phyloP scores from a whole-genome alignment of 2,888 invertebrate species.

The Chrysolina haemoptera region DNA sequence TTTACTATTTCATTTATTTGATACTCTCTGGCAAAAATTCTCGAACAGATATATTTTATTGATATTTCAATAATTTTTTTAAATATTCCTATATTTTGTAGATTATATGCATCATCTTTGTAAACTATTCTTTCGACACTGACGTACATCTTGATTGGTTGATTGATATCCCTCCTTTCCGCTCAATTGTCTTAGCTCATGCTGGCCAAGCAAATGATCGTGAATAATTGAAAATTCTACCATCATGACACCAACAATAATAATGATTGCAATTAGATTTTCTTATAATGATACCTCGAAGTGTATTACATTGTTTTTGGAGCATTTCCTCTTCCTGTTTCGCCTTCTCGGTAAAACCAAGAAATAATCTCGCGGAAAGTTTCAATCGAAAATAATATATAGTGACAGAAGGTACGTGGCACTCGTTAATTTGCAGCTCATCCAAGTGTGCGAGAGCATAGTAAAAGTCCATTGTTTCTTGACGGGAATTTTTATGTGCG shows the following conservation, averaged over 20 bases:
- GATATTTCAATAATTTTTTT: no score
- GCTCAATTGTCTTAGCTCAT: no score
- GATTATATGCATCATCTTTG: no score
- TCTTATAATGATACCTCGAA: slow-evolving; percentile 25
- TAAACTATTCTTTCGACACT: no score
- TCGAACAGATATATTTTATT: no score
- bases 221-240: not conserved
- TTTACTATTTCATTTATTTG: no score
- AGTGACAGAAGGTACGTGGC: slow-evolving; percentile 47
- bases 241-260: slow-evolving; percentile 22
- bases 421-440: slow-evolving; percentile 50
- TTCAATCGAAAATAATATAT: slow-evolving; percentile 49
- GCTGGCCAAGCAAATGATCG: not conserved
- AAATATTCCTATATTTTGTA: no score
- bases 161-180: no score
- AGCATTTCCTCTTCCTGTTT: slow-evolving; percentile 36
- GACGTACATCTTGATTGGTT: no score
- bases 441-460: slow-evolving; percentile 48
- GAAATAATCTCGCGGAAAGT: slow-evolving; percentile 34
- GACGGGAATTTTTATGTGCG: slow-evolving; percentile 38
- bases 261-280: slow-evolving; percentile 22
- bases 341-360: slow-evolving; percentile 19
- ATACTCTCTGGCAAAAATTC: no score
- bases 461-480: slow-evolving; percentile 47
- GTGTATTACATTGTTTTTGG: slow-evolving; percentile 30